Evolutionary conservation across 1,140 invertebrate genomes (phyloP), one percentile per base, ranked within the genome.

Genomic region (Bombus pascuorum): DNA sequence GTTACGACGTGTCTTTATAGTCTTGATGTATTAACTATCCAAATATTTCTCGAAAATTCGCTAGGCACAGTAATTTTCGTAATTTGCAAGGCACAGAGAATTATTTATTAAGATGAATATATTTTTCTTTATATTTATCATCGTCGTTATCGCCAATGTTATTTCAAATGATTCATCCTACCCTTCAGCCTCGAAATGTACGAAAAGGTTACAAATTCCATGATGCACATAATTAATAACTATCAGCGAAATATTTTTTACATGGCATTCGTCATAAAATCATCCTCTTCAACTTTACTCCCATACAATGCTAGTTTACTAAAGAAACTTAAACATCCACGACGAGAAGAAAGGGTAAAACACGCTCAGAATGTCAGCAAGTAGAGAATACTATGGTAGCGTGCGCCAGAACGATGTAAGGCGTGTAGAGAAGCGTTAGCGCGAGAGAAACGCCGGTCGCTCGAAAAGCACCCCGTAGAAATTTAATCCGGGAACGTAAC

Each of bases 401-500:
- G 75, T 53, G 65, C 72, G 76, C 22, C 39, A 22, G 39, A 34
- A 13, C 22, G 28, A 47, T 22, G 39, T 59, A 15, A 15, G n/a
- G n/a, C 73, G 77, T 8, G 42, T 34, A 59, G 47, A 59, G 34
- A 28, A 34, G 59, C 53, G 47, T 80, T 57, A n/a, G 47, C 37
- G 57, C 37, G 59, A 47, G 47, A 32, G 66, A 57, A 77, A 77
- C 44, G 28, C 2, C 15, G n/a, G 53, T 44, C 37, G 65, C 62
- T 71, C 62, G 59, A 72, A 87, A 86, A 65, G 83, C 75, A 75
- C 53, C 80, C 83, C 70, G 77, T 85, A 78, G 81, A 89, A 91
- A 87, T 90, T 90, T 87, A 89, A 91, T 91, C 83, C 83, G n/a
- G 53, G 77, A 81, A 84, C 77, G 79, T 82, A 87, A 87, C 72